A percentile compares a stretch with the other conserved stretches of the same genome.
These are phyloP conservation scores for Grallaria varia DNA, from an alignment of 2,113 vertebrate genomes.

Conservation along the genomic window DNA sequence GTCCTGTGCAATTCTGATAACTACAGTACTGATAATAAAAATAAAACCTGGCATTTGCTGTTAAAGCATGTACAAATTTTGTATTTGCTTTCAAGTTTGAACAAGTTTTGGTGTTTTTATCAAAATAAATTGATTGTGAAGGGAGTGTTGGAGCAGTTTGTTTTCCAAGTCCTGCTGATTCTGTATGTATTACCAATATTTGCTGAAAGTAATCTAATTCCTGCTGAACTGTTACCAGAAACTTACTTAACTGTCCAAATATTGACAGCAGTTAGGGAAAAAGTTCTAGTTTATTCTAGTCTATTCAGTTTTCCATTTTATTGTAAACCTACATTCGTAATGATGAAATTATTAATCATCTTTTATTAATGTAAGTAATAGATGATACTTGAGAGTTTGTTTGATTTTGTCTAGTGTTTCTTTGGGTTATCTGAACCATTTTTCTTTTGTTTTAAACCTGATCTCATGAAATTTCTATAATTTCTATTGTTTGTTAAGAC, in stretches of 20 bases:
- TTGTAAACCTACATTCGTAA: neutral
- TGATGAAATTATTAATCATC: neutral
- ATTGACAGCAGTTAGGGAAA: neutral
- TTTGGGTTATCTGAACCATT: neutral
- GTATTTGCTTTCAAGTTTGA: neutral
- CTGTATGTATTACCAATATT: slow-evolving; percentile 47
- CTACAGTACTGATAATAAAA: neutral
- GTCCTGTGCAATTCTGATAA: neutral
- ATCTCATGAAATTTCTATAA: neutral
- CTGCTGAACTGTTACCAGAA: neutral
- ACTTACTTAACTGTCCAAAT: slow-evolving; percentile 4
- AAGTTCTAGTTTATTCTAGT: neutral
- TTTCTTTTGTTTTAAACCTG: neutral
- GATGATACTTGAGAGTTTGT: neutral
- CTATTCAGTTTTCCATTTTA: neutral
- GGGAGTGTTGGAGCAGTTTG: neutral
- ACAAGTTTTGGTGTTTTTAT: neutral
- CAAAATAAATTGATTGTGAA: slow-evolving; percentile 12
- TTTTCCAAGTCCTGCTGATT: neutral
- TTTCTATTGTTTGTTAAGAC: neutral
- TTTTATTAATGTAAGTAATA: neutral
- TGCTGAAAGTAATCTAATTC: neutral
- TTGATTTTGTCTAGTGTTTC: neutral
- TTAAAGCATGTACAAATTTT: neutral
- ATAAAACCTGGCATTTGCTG: neutral